Conservation (phyloP, 2,113 vertebrate genomes). For the Cepphus grylle region DNA sequence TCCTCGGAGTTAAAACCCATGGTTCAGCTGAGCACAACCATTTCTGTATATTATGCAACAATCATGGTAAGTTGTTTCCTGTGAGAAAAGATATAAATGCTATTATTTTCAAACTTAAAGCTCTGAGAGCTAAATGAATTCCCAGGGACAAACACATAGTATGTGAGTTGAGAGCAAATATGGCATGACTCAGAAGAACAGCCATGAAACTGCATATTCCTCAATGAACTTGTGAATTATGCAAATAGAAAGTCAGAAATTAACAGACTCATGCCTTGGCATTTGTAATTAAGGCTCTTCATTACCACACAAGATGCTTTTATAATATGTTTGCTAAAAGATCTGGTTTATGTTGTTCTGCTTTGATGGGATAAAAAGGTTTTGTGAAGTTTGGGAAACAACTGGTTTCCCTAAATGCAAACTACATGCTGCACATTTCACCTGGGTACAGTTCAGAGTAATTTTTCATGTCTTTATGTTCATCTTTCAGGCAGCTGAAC, state of each 20-base stretch:
- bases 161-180: neutral
- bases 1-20: neutral
- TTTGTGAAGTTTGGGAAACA: neutral
- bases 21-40: neutral
- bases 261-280: neutral
- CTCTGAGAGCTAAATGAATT: neutral
- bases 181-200: neutral
- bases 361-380: neutral
- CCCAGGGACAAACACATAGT: neutral
- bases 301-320: neutral
- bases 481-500: neutral
- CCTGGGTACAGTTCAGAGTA: neutral
- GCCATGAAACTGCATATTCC: neutral
- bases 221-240: neutral
- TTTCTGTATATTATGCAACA: neutral
- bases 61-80: accelerated
- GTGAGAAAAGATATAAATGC: neutral
- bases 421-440: neutral
- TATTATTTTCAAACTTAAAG: neutral
- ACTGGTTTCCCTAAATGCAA: neutral
- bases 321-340: neutral
- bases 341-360: neutral
- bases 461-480: neutral
- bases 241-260: conserved; percentile 14
- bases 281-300: neutral